These are phyloP conservation scores for Chaetodon trifasciatus DNA, from an alignment of 2,797 vertebrate genomes.

Conservation along the genomic window DNA sequence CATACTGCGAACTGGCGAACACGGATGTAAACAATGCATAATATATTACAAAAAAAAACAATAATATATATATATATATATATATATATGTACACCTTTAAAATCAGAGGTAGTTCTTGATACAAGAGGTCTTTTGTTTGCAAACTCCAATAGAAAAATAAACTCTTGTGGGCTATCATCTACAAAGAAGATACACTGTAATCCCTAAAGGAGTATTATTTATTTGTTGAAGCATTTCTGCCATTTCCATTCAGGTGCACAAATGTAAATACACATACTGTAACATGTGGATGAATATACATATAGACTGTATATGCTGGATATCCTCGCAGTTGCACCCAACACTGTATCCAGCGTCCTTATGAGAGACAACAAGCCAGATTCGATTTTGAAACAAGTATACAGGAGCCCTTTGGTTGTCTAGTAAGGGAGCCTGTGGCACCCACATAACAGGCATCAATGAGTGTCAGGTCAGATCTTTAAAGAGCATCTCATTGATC, in stretches of 20 bases:
- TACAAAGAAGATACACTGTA: neutral
- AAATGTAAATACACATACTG: neutral
- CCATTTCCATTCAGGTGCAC: neutral
- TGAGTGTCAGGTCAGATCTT: slow-evolving; percentile 63
- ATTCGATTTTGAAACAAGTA: slow-evolving; percentile 24
- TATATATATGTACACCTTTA: too few species aligned
- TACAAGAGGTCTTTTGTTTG: neutral
- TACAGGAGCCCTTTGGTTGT: slow-evolving; percentile 23
- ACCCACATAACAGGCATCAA: slow-evolving; percentile 45
- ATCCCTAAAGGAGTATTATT: neutral
- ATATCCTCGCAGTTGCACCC: neutral
- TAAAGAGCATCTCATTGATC: slow-evolving; percentile 67
- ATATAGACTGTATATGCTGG: neutral
- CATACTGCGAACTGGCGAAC: neutral
- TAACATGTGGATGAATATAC: neutral
- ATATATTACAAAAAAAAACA: too few species aligned
- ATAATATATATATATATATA: too few species aligned
- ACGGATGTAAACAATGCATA: neutral
- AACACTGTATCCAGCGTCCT: slow-evolving; percentile 3
- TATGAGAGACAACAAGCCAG: slow-evolving; percentile 23
- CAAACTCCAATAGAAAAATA: neutral
- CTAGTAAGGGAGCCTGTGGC: slow-evolving; percentile 32
- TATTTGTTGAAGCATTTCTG: neutral
- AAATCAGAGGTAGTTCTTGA: neutral
- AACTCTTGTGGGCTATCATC: neutral